Conservation (phyloP, 2,888 invertebrate species). For the Tachina grossa region DNA sequence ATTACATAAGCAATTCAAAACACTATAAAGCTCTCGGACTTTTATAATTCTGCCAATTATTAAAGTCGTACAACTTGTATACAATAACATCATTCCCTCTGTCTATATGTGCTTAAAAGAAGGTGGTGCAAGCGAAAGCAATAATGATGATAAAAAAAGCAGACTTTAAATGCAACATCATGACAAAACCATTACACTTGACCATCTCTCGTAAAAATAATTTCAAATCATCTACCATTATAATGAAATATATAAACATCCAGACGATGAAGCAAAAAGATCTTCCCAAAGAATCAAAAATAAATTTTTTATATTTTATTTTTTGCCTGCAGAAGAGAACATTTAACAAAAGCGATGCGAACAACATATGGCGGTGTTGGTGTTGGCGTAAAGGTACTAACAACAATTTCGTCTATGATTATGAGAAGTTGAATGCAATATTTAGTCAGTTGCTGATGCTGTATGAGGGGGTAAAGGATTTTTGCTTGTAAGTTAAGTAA, state of each 20-base stretch:
- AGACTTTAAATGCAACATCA: constrained; percentile 81
- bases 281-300: constrained; percentile 49
- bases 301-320: background rate
- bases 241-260: constrained; percentile 43
- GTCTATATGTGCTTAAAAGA: background rate
- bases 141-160: constrained; percentile 48
- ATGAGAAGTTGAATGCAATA: constrained; percentile 45
- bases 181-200: constrained; percentile 79
- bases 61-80: background rate
- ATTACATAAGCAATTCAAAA: background rate
- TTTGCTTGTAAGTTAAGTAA: constrained; percentile 49
- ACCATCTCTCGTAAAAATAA: constrained; percentile 69
- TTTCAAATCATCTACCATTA: constrained; percentile 64
- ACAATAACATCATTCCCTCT: background rate
- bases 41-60: too few relatives aligned
- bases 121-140: constrained; percentile 36
- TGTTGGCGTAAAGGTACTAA: constrained; percentile 59
- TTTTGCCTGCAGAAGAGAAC: constrained; percentile 58
- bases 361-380: constrained; percentile 41
- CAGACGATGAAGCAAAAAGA: constrained; percentile 31
- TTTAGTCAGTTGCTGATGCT: constrained; percentile 36
- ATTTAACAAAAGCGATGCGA: constrained; percentile 47
- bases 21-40: background rate
- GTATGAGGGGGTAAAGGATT: constrained; percentile 29
- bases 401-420: constrained; percentile 54